Conservation (phyloP, 1,140 invertebrate genomes). For the Trichoplusia ni region DNA sequence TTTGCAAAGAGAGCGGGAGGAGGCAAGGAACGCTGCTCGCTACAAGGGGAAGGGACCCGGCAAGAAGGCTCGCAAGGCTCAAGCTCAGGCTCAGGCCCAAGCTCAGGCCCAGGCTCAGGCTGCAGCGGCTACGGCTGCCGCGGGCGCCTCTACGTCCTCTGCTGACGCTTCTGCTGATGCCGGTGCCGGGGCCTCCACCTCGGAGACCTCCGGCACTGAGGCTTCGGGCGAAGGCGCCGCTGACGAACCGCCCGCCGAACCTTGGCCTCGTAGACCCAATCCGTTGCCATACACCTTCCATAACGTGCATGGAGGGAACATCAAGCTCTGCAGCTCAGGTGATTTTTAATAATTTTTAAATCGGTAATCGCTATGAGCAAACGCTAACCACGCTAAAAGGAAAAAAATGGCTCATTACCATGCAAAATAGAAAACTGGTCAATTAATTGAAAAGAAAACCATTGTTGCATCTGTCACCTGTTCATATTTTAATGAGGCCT, state of each 20-base stretch:
- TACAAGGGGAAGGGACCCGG: no score
- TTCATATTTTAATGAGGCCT: no score
- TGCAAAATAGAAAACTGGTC: no score
- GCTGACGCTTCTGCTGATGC: no score
- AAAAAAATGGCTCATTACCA: no score
- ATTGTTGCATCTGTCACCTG: neutral
- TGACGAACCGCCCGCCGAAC: neutral
- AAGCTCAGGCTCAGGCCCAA: neutral
- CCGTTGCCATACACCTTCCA: constrained; percentile 62
- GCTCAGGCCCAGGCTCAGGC: neutral
- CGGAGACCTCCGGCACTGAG: neutral
- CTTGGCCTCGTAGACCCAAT: neutral
- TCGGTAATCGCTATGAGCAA: no score
- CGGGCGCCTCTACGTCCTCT: no score
- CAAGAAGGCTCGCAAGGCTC: no score
- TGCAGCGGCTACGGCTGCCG: neutral
- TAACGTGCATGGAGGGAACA: constrained; percentile 59
- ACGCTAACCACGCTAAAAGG: no score
- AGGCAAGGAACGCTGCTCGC: no score
- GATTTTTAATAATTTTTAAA: constrained; percentile 5
- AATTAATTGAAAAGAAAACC: neutral
- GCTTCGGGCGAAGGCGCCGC: neutral
- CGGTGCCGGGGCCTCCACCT: neutral
- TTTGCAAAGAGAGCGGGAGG: no score
- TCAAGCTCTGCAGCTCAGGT: constrained; percentile 67